phyloP scores from a whole-genome alignment of 2,113 vertebrate species.

The Rhagologus leucostigma region DNA sequence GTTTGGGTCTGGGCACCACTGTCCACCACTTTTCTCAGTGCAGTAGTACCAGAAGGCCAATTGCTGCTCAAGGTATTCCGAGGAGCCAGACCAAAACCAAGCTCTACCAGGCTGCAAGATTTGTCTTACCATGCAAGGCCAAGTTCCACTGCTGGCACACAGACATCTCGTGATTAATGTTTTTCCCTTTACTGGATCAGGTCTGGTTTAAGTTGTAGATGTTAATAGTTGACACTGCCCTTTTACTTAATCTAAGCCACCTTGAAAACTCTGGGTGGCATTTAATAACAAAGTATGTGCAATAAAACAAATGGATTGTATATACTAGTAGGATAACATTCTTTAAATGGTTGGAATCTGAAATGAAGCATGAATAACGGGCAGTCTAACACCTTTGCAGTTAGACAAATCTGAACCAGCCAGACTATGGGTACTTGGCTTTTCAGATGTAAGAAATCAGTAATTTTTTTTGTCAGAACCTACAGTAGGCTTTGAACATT shows the following conservation, averaged over 20 bases:
- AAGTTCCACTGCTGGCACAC: neutral
- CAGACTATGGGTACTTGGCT: neutral
- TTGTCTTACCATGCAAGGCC: neutral
- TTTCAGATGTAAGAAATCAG: neutral
- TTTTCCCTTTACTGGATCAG: neutral
- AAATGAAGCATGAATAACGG: conserved; percentile 19
- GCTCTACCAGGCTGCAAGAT: neutral
- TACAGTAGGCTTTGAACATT: neutral
- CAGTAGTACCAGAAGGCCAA: neutral
- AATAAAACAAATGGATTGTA: conserved; percentile 22
- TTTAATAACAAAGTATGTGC: neutral
- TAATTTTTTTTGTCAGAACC: conserved; percentile 1
- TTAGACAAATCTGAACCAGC: neutral
- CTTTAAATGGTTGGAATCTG: neutral
- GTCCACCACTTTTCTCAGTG: neutral
- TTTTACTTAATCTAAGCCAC: neutral
- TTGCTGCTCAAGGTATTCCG: rapidly evolving
- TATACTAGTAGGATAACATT: neutral
- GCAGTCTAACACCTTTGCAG: neutral
- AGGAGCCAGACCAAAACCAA: neutral
- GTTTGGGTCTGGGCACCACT: neutral
- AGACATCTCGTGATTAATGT: neutral
- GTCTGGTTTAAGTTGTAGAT: neutral
- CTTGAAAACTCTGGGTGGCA: conserved; percentile 21
- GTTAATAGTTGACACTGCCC: neutral